A percentile compares a stretch with the other conserved stretches of the same genome.
Evolutionary conservation across 2,888 invertebrate species (phyloP).

Genomic region (Melanotus villosus): DNA sequence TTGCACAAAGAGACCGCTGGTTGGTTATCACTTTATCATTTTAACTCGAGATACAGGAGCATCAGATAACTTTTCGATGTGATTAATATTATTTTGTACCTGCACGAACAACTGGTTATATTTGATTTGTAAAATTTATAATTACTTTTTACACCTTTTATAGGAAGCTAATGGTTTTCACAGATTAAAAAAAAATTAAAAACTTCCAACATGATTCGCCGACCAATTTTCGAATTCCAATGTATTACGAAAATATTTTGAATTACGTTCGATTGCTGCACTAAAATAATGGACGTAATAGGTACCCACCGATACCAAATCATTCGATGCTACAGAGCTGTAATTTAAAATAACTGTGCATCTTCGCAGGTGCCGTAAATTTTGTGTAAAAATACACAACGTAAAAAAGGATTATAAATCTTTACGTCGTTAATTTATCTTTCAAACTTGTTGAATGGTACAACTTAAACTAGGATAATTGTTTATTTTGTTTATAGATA

Average conservation of each 20-base stretch:
- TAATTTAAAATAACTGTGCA: conserved; percentile 2
- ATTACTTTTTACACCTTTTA: not conserved
- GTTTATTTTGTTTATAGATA: too few species aligned
- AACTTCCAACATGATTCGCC: too few species aligned
- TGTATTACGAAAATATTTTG: not conserved
- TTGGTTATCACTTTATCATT: conserved; percentile 31
- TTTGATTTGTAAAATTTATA: not conserved
- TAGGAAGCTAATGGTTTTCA: too few species aligned
- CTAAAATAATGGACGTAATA: not conserved
- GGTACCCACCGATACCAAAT: not conserved
- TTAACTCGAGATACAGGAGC: conserved; percentile 30
- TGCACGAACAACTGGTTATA: not conserved
- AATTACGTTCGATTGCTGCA: not conserved
- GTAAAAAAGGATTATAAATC: too few species aligned
- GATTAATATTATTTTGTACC: conserved; percentile 24
- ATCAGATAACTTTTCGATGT: conserved; percentile 24
- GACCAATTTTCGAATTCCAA: not conserved
- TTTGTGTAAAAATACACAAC: conserved; percentile 1
- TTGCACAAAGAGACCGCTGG: conserved; percentile 32
- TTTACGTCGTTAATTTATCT: too few species aligned
- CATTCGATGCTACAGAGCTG: not conserved
- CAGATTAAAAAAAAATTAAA: too few species aligned
- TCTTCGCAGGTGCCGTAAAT: conserved; percentile 6
- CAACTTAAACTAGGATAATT: too few species aligned
- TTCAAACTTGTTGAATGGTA: too few species aligned